Evolutionary conservation across 2,888 invertebrate genomes (phyloP).

Genomic region (Drosophila setosimentum): DNA sequence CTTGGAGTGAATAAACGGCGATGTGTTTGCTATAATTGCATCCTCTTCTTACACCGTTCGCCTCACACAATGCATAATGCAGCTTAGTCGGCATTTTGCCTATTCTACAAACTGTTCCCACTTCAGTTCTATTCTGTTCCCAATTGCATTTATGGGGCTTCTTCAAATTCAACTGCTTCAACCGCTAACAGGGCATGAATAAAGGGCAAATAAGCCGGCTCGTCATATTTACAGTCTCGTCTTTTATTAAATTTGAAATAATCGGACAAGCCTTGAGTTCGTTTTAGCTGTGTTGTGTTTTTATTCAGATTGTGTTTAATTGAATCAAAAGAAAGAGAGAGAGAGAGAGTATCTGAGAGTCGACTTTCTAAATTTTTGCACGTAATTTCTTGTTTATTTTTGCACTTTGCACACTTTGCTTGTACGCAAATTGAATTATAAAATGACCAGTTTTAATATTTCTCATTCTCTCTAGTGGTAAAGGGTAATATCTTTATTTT

Average conservation of each 20-base stretch:
- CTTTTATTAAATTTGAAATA: background rate
- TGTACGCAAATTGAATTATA: constrained; percentile 73
- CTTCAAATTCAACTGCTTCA: constrained; percentile 34
- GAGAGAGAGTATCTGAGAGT: constrained; percentile 19
- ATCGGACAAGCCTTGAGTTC: background rate
- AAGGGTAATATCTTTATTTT: background rate
- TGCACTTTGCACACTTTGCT: constrained; percentile 44
- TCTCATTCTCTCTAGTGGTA: constrained; percentile 36
- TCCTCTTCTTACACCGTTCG: background rate
- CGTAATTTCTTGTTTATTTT: constrained; percentile 7
- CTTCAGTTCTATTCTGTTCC: constrained; percentile 8
- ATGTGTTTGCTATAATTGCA: constrained; percentile 1
- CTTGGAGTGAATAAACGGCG: constrained; percentile 1
- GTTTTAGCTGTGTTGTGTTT: background rate
- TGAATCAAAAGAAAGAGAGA: background rate
- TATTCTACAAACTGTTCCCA: constrained; percentile 21
- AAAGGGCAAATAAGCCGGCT: constrained; percentile 16
- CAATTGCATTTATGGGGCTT: constrained; percentile 63
- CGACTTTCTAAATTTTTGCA: constrained; percentile 15
- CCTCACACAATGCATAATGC: constrained; percentile 35
- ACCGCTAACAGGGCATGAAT: constrained; percentile 9
- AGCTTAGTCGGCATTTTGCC: constrained; percentile 49
- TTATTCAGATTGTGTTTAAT: background rate
- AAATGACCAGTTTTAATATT: constrained; percentile 34
- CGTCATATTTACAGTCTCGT: background rate